Conservation (phyloP, 2,888 invertebrate genomes). For the Molorchus minor region DNA sequence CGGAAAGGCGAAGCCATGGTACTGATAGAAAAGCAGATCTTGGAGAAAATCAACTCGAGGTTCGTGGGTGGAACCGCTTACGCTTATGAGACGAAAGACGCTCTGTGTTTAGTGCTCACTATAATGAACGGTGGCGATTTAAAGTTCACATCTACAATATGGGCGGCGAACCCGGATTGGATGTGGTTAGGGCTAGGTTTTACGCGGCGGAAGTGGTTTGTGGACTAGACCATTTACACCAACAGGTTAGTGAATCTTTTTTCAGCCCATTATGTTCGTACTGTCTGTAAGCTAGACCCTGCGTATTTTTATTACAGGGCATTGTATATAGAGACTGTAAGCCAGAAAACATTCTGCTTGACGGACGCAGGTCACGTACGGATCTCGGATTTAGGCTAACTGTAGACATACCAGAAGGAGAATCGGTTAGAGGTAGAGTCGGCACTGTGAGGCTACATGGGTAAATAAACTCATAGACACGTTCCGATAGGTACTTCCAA, state of each 20-base stretch:
- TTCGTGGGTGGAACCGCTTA: constrained; percentile 99
- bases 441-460: constrained; percentile 99
- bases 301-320: constrained; percentile 64
- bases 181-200: constrained; percentile 87
- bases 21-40: constrained; percentile 97
- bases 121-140: constrained; percentile 99
- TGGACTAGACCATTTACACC: constrained; percentile 95
- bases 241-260: constrained; percentile 71
- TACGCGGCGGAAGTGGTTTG: constrained; percentile 97
- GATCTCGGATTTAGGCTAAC: constrained; percentile 98
- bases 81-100: constrained; percentile 99
- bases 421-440: constrained; percentile 95
- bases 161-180: constrained; percentile 96
- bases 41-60: constrained; percentile 93
- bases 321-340: constrained; percentile 98
- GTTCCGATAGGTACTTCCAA: too few species aligned
- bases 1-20: constrained; percentile 99
- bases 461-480: constrained; percentile 48
- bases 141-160: constrained; percentile 99
- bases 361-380: constrained; percentile 98
- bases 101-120: constrained; percentile 95
- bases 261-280: background rate
- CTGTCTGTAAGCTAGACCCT: background rate
- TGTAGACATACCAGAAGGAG: constrained; percentile 97
- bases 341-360: constrained; percentile 97